Conservation (phyloP, 2,888 invertebrate species). For the Eumerus sabulonum region DNA sequence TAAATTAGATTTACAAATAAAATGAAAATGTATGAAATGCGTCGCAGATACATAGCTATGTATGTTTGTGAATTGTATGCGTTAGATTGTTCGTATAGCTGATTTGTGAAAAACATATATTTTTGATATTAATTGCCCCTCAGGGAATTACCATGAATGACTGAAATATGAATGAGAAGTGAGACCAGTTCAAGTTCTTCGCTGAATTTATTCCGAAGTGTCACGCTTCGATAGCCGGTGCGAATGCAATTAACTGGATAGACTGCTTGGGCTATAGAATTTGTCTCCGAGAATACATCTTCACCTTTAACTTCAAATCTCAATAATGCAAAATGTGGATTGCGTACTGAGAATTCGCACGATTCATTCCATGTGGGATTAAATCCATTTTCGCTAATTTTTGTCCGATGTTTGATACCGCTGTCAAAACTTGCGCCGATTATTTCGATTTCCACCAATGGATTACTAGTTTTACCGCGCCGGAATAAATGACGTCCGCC, state of each 20-base stretch:
- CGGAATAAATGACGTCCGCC: slow-evolving; percentile 94
- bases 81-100: slow-evolving; percentile 37
- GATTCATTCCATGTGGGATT: slow-evolving; percentile 95
- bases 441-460: slow-evolving; percentile 95
- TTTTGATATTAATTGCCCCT: slow-evolving; percentile 31
- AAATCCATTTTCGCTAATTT: slow-evolving; percentile 94
- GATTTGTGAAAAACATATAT: slow-evolving; percentile 16
- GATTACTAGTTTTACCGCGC: slow-evolving; percentile 89
- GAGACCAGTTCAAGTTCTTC: slow-evolving; percentile 96
- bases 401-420: slow-evolving; percentile 90
- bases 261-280: slow-evolving; percentile 97
- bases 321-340: slow-evolving; percentile 90
- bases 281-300: slow-evolving; percentile 97
- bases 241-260: slow-evolving; percentile 90
- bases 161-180: slow-evolving; percentile 89
- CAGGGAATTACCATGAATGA: slow-evolving; percentile 74
- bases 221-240: slow-evolving; percentile 94
- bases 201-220: slow-evolving; percentile 92
- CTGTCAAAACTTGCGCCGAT: slow-evolving; percentile 92
- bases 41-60: slow-evolving; percentile 25
- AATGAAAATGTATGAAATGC: neutral
- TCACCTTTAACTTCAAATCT: slow-evolving; percentile 95
- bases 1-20: too few relatives aligned
- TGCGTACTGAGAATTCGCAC: slow-evolving; percentile 89
- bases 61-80: slow-evolving; percentile 21